Conservation (phyloP, 2,888 invertebrate genomes). For the Lasioglossum morio region DNA sequence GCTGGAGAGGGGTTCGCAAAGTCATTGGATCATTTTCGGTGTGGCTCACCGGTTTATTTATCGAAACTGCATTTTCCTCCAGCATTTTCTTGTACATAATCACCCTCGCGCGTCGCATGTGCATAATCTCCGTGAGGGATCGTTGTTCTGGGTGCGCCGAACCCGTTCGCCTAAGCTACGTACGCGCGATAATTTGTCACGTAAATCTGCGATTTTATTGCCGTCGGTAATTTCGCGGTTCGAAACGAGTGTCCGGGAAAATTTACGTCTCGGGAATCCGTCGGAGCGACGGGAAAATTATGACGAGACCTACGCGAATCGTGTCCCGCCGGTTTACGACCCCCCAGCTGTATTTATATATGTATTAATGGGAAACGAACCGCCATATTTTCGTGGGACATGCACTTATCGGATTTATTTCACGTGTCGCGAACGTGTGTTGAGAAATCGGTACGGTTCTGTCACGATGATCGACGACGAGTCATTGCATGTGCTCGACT, state of each 20-base stretch:
- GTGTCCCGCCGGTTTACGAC: background rate
- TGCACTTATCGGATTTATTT: too few relatives aligned
- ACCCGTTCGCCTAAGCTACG: background rate
- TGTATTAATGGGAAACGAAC: background rate
- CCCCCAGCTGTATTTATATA: background rate
- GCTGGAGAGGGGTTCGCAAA: conserved; percentile 43
- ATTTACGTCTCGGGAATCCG: conserved; percentile 28
- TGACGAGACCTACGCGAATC: conserved; percentile 1
- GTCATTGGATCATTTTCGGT: conserved; percentile 71
- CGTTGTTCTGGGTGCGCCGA: conserved; percentile 25
- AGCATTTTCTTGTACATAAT: conserved; percentile 68
- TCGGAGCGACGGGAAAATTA: conserved; percentile 2
- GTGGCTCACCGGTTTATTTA: conserved; percentile 72
- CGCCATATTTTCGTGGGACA: background rate
- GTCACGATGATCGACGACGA: conserved; percentile 1
- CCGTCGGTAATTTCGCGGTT: conserved; percentile 15
- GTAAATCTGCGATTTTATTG: conserved; percentile 37
- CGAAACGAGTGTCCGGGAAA: conserved; percentile 1
- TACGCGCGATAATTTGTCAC: conserved; percentile 29
- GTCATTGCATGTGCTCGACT: conserved; percentile 71
- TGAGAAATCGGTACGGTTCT: background rate
- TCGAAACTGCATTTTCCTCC: conserved; percentile 15
- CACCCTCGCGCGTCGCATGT: conserved; percentile 65
- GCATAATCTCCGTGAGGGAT: conserved; percentile 53
- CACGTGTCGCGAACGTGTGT: background rate